phyloP scores from a whole-genome alignment of 2,797 vertebrate species.

The Anableps anableps region DNA sequence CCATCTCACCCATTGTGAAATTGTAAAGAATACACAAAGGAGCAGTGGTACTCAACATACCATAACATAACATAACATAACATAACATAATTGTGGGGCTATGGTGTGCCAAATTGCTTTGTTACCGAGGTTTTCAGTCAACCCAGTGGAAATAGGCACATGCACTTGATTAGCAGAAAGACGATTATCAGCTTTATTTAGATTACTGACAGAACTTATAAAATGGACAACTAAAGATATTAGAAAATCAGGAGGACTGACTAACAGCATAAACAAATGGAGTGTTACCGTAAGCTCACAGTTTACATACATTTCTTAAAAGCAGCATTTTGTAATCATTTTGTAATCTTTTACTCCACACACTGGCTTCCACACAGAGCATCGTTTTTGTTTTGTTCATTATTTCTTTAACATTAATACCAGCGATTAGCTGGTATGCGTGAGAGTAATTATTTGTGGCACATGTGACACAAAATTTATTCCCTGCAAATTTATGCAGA shows the following conservation, averaged over 20 bases:
- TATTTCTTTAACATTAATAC: constrained; percentile 17
- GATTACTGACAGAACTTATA: constrained; percentile 31
- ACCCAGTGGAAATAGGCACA: constrained; percentile 43
- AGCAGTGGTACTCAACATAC: constrained; percentile 29
- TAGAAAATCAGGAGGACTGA: constrained; percentile 24
- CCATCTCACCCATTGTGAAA: constrained; percentile 8
- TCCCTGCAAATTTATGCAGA: constrained; percentile 46
- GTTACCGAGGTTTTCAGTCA: constrained; percentile 32
- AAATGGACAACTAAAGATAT: constrained; percentile 34
- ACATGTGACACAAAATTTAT: constrained; percentile 25
- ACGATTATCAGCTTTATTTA: constrained; percentile 39
- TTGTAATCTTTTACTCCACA: background rate
- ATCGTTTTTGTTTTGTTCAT: background rate
- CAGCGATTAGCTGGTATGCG: background rate
- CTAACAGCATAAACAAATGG: constrained; percentile 26
- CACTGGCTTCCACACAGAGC: constrained; percentile 7
- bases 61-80: too few species aligned
- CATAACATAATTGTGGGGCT: constrained; percentile 46
- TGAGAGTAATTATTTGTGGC: constrained; percentile 16
- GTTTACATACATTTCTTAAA: background rate
- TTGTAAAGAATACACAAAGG: constrained; percentile 26
- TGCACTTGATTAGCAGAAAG: constrained; percentile 39
- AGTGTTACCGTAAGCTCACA: constrained; percentile 20
- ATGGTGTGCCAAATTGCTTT: constrained; percentile 48
- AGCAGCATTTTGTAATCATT: background rate